Base-by-base conservation (phyloP, 2,113 vertebrate species). In the Acrocephalus arundinaceus region DNA sequence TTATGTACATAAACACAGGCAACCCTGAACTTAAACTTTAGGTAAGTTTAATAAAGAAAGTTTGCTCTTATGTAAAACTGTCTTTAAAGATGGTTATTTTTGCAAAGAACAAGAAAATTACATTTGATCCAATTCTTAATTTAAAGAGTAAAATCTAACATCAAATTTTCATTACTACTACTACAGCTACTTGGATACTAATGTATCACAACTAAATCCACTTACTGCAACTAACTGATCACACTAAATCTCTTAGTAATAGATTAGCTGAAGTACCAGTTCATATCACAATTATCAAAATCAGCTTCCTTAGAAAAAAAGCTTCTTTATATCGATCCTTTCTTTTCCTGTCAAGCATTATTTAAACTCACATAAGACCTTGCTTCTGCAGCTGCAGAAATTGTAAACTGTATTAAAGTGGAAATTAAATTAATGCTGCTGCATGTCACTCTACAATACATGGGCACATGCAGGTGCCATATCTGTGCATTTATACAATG, bases 191-290 rank as follows among this genome's bases (percentile, higher is more conserved):
- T 79, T 57, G 35, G 25, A n/a, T 25, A 84, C 22, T 55, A 73
- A 85, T 3, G 2, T 30, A 66, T 25, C 11, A 8, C 25, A 93
- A 83, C 37, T 61, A 74, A 93, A 91, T 59, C 28, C 52, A 73
- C 0, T 0, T 49, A 62, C 11, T 1, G 0, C 37, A 94, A 52
- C 16, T 35, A 67, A 78, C 28, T 37, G 24, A 67, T 37, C 65
- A 58, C 52, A 61, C 9, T 37, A 77, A 62, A 72, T 37, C n/a
- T 63, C 5, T 27, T 52, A 28, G 31, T 61, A 59, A 62, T 6
- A 57, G 15, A 54, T 18, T 39, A 25, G 35, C 39, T 70, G 58
- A 89, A 87, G 45, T 48, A 87, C 25, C 54, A 75, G 24, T 59
- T 78, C n/a, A 54, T 45, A 65, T 23, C 73, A 67, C 30, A 90